Percentiles rank a stretch among this genome's conserved stretches.
phyloP scores from a whole-genome alignment of 2,113 vertebrate genomes.

The Aegotheles bennettii region DNA sequence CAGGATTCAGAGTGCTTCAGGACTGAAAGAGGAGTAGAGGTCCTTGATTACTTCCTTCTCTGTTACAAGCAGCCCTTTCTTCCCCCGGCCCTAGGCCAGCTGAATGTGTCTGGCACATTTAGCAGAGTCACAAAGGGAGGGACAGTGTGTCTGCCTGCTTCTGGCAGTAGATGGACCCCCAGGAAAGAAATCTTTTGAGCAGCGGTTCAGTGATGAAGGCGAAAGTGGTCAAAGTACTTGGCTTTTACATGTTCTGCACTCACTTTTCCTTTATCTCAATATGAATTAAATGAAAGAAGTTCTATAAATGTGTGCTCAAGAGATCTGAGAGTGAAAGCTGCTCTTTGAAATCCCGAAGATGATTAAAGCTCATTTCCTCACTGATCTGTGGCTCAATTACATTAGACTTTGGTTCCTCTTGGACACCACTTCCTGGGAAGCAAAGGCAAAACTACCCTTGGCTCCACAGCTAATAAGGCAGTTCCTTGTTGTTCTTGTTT shows the following conservation, averaged over 20 bases:
- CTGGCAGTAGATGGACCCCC: background rate
- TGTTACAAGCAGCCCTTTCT: background rate
- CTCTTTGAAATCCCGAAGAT: background rate
- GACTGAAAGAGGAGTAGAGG: background rate
- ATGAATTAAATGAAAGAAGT: background rate
- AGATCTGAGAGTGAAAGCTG: background rate
- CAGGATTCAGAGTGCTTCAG: background rate
- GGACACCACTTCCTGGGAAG: background rate
- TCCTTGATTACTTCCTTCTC: background rate
- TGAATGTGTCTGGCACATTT: background rate
- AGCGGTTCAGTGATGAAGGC: background rate
- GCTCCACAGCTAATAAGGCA: background rate
- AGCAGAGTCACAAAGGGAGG: background rate
- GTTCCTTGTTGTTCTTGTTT: background rate
- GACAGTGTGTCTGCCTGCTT: background rate
- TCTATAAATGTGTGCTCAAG: background rate
- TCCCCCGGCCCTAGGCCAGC: background rate
- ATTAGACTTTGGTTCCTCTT: background rate
- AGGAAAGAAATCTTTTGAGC: background rate
- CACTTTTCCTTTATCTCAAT: background rate
- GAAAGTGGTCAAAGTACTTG: background rate
- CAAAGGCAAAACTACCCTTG: background rate
- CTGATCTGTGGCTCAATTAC: background rate
- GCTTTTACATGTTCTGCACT: background rate
- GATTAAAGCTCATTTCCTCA: background rate